phyloP scores from a whole-genome alignment of 1,140 invertebrate species.

The Melanaphis sacchari region DNA sequence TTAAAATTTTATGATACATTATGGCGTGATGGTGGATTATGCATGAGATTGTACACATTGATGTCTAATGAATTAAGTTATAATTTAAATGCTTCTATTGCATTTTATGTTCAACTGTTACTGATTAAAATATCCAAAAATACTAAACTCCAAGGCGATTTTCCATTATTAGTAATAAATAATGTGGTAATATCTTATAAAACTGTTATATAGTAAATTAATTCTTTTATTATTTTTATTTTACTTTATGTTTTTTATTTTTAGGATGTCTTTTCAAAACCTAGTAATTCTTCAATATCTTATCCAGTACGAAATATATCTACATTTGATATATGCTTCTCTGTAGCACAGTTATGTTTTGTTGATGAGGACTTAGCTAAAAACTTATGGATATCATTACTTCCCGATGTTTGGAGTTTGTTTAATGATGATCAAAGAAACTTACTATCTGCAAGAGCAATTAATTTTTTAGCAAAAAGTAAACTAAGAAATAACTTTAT shows the following conservation, averaged over 20 bases:
- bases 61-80: background rate
- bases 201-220: background rate
- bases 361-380: constrained; percentile 31
- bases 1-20: constrained; percentile 36
- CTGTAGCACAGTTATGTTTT: constrained; percentile 36
- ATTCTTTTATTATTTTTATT: background rate
- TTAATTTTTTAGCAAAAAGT: constrained; percentile 14
- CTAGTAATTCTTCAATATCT: background rate
- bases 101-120: constrained; percentile 40
- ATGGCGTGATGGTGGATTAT: background rate
- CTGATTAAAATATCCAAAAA: background rate
- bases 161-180: background rate
- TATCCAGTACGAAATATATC: background rate
- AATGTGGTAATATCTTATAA: background rate
- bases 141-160: constrained; percentile 10
- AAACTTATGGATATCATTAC: background rate
- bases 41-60: constrained; percentile 1
- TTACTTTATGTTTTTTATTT: background rate
- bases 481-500: constrained; percentile 36
- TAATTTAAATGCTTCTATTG: constrained; percentile 15
- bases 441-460: background rate
- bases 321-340: background rate
- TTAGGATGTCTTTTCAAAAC: background rate
- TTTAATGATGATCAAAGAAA: background rate
- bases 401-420: constrained; percentile 22